phyloP scores from a whole-genome alignment of 2,797 vertebrate genomes.

The Pterois miles region DNA sequence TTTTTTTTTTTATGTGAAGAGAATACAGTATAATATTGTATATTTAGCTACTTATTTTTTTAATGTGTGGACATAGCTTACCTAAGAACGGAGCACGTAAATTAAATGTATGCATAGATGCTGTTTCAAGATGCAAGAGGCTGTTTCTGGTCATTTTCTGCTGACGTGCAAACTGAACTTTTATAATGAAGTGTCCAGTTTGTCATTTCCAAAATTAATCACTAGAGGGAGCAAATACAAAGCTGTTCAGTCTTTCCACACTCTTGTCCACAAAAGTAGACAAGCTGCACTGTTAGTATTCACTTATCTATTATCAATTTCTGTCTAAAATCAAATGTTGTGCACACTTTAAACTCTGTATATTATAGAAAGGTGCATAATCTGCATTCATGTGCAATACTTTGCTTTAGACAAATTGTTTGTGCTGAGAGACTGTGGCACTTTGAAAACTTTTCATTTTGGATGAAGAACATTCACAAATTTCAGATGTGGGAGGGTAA shows the following conservation, averaged over 20 bases:
- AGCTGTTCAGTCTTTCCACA: conserved; percentile 13
- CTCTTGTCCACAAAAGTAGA: conserved; percentile 1
- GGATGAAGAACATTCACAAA: conserved; percentile 56
- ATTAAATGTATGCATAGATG: neutral
- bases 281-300: neutral
- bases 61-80: neutral
- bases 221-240: conserved; percentile 84
- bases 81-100: neutral
- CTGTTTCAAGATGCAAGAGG: too few relatives aligned
- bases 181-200: conserved; percentile 39
- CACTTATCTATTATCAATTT: neutral
- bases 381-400: neutral
- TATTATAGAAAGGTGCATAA: neutral
- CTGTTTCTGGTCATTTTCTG: neutral
- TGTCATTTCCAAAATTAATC: conserved; percentile 71
- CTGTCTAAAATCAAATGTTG: neutral
- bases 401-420: conserved; percentile 36
- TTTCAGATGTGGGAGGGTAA: conserved; percentile 3
- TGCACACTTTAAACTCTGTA: neutral
- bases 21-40: neutral
- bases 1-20: neutral
- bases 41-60: neutral
- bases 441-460: conserved; percentile 67
- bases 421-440: conserved; percentile 16
- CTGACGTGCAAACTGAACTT: neutral